phyloP scores from a whole-genome alignment of 2,888 invertebrate species.

The Lasioglossum calceatum region DNA sequence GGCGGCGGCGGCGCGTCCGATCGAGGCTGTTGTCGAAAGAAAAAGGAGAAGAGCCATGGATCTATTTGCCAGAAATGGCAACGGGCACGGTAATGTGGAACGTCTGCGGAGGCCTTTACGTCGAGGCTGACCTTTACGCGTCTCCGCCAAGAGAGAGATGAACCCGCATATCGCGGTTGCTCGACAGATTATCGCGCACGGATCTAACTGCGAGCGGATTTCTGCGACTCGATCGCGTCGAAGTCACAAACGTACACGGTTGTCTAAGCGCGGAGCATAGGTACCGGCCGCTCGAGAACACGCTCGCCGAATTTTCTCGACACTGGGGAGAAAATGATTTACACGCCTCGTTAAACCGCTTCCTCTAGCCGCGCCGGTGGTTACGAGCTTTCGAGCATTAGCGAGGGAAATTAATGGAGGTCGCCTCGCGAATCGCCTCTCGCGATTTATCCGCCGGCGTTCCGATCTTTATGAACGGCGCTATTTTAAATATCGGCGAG shows the following conservation, averaged over 20 bases:
- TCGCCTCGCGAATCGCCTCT: constrained; percentile 38
- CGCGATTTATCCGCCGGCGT: constrained; percentile 49
- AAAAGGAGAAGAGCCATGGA: constrained; percentile 53
- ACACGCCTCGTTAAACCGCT: constrained; percentile 45
- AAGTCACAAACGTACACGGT: not conserved
- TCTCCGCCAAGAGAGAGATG: constrained; percentile 67
- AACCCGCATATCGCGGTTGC: constrained; percentile 64
- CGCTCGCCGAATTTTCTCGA: constrained; percentile 39
- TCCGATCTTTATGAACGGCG: constrained; percentile 42
- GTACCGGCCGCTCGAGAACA: not conserved
- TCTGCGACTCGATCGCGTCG: not conserved
- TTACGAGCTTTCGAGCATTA: constrained; percentile 44
- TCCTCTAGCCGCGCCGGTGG: constrained; percentile 27
- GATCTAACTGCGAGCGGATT: constrained; percentile 25
- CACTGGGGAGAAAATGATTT: constrained; percentile 30
- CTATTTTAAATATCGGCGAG: constrained; percentile 54
- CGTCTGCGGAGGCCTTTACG: constrained; percentile 70
- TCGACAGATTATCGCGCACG: constrained; percentile 57
- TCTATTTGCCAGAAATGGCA: constrained; percentile 75
- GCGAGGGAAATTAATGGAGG: constrained; percentile 58
- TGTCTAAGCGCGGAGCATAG: not conserved
- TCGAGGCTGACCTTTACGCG: constrained; percentile 71
- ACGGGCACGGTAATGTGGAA: constrained; percentile 70
- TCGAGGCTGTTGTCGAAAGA: constrained; percentile 27
- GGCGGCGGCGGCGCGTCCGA: not conserved